phyloP scores from a whole-genome alignment of 2,888 invertebrate genomes.

The Nomada fucata region DNA sequence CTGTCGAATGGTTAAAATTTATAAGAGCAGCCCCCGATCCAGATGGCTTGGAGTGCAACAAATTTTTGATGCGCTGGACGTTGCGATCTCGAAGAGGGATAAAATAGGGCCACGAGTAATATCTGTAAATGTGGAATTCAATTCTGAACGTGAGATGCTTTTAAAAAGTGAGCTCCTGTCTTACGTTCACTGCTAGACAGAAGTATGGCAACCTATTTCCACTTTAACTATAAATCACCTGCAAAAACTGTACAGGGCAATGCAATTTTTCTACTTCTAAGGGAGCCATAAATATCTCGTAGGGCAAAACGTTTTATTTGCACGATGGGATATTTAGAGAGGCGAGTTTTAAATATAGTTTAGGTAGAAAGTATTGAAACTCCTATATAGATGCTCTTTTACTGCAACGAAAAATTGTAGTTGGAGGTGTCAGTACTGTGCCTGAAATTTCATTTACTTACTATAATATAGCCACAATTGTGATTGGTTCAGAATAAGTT shows the following conservation, averaged over 20 bases:
- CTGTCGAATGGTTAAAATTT: no score
- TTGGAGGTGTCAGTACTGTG: not conserved
- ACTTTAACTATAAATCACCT: conserved; percentile 5
- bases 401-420: not conserved
- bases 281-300: conserved; percentile 8
- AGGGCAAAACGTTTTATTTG: not conserved
- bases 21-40: no score
- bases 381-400: not conserved
- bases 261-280: conserved; percentile 8
- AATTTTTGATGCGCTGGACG: not conserved
- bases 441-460: no score
- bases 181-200: not conserved
- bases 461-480: no score
- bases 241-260: conserved; percentile 1
- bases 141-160: not conserved
- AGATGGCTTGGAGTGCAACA: no score
- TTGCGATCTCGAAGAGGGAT: not conserved
- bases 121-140: not conserved
- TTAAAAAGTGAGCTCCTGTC: conserved; percentile 8
- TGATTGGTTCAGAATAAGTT: no score
- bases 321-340: not conserved
- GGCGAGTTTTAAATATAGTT: not conserved
- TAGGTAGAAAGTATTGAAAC: not conserved
- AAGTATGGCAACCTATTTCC: not conserved
- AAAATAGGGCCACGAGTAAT: not conserved